phyloP scores from a whole-genome alignment of 2,888 invertebrate species.

The Agonopterix heracliana region DNA sequence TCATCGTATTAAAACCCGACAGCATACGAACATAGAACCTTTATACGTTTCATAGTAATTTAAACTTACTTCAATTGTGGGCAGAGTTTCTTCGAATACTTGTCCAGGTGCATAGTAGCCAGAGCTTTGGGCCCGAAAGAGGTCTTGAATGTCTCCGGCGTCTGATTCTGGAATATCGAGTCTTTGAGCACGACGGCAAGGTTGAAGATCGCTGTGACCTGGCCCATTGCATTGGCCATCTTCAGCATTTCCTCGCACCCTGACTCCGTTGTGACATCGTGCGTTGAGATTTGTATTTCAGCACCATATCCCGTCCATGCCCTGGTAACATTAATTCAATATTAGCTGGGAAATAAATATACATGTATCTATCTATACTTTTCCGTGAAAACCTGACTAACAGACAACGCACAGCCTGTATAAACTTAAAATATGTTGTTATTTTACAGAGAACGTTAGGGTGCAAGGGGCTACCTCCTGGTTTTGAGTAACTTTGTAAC shows the following conservation, averaged over 20 bases:
- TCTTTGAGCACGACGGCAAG: conserved; percentile 89
- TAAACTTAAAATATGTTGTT: too few relatives aligned
- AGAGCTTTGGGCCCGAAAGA: conserved; percentile 86
- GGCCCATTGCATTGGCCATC: conserved; percentile 78
- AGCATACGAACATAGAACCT: too few relatives aligned
- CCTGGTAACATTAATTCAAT: conserved; percentile 37
- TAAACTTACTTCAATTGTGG: conserved; percentile 55
- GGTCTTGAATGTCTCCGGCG: conserved; percentile 78
- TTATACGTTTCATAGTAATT: too few relatives aligned
- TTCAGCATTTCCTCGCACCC: conserved; percentile 84
- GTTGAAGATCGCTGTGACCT: conserved; percentile 91
- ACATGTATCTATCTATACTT: too few relatives aligned
- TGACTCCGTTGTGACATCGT: conserved; percentile 80
- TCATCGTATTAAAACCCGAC: too few relatives aligned
- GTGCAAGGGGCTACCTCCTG: too few relatives aligned
- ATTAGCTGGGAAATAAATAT: too few relatives aligned
- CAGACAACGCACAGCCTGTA: too few relatives aligned
- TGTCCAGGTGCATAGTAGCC: conserved; percentile 88
- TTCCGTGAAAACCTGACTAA: too few relatives aligned
- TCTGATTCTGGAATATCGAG: conserved; percentile 86
- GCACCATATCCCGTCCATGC: conserved; percentile 84
- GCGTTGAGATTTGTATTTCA: conserved; percentile 80
- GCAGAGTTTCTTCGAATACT: conserved; percentile 53
- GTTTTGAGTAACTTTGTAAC: too few relatives aligned
- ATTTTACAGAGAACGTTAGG: too few relatives aligned